Evolutionary conservation across 2,797 vertebrate species (phyloP).

Genomic region (Phataginus tricuspis): DNA sequence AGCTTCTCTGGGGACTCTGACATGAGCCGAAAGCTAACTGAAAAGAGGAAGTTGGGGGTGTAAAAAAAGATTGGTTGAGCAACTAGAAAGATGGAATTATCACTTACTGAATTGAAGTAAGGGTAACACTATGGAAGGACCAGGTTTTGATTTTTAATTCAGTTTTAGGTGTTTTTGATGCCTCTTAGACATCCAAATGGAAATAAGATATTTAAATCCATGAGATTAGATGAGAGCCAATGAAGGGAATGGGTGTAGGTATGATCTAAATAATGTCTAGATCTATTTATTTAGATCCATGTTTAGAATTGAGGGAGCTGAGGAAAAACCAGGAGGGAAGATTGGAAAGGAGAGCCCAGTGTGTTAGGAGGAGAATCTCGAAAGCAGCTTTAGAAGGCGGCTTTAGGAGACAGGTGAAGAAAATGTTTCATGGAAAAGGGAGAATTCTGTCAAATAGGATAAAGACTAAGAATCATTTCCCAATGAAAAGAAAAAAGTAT

Average conservation of each 20-base stretch:
- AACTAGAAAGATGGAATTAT: not conserved
- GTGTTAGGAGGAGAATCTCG: not conserved
- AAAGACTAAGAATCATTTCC: not conserved
- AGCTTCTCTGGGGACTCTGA: not conserved
- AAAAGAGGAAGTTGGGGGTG: not conserved
- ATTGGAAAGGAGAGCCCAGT: not conserved
- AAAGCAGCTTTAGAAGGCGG: not conserved
- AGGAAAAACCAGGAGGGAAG: not conserved
- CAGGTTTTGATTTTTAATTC: not conserved
- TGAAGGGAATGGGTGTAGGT: not conserved
- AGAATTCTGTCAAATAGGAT: not conserved
- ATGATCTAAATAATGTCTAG: not conserved
- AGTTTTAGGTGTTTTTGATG: slow-evolving; percentile 2
- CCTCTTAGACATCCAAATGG: not conserved
- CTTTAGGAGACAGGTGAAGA: not conserved
- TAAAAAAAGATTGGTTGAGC: slow-evolving; percentile 1
- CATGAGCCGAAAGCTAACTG: not conserved
- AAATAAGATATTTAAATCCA: not conserved
- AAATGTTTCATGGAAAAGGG: not conserved
- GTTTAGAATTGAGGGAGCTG: slow-evolving; percentile 1
- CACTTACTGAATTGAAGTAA: slow-evolving; percentile 4
- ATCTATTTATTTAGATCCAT: too few relatives aligned
- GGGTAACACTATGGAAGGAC: not conserved
- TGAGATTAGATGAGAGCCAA: not conserved
- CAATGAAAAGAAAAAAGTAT: not conserved